These are phyloP conservation scores for Hemibagrus guttatus DNA, from an alignment of 2,797 vertebrate genomes.

Conservation along the genomic window DNA sequence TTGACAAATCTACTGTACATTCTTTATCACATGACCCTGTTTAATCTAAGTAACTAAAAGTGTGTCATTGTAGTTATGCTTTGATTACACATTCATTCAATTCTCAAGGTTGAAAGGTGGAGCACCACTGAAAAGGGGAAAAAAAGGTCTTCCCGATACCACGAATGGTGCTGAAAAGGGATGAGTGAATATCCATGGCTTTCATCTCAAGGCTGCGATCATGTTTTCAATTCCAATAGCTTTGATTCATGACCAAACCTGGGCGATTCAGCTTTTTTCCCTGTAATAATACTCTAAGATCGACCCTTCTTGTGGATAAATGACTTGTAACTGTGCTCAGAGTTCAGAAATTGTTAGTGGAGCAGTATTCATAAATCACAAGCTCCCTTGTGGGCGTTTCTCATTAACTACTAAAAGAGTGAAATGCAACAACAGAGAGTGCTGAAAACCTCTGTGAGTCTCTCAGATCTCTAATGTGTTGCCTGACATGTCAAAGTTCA, in stretches of 20 bases:
- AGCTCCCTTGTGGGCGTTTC: constrained; percentile 55
- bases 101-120: background rate
- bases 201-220: constrained; percentile 23
- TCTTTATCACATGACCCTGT: background rate
- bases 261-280: constrained; percentile 22
- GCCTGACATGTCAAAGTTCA: constrained; percentile 55
- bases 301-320: constrained; percentile 62
- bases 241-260: constrained; percentile 49
- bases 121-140: background rate
- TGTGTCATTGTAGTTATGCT: background rate
- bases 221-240: constrained; percentile 50
- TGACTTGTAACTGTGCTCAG: constrained; percentile 65
- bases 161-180: background rate
- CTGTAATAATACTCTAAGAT: constrained; percentile 29
- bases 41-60: background rate
- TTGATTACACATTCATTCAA: background rate
- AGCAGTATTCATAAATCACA: constrained; percentile 75
- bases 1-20: background rate
- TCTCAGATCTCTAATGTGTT: constrained; percentile 41
- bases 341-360: constrained; percentile 73
- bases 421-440: constrained; percentile 6
- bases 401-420: constrained; percentile 73
- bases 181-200: background rate
- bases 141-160: background rate
- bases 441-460: constrained; percentile 49